Evolutionary conservation across 2,888 invertebrate species (phyloP), one percentile per base, ranked within the genome.

Genomic region (Steinernema scapterisci): DNA sequence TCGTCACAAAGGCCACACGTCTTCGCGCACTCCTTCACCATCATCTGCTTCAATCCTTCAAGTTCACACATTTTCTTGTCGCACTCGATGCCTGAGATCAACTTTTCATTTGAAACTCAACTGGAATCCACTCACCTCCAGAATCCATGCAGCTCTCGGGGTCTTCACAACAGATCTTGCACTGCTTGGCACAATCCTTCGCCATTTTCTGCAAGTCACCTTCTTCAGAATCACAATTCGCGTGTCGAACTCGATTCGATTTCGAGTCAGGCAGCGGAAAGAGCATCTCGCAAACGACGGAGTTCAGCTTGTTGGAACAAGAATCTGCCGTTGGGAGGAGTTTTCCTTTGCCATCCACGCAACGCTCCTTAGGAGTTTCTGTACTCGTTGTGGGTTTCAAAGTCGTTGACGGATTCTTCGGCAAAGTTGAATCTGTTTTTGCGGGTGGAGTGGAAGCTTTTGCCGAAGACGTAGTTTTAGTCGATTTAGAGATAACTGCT

Each of bases 121-220:
- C 21, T 52, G 19, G 3, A 5, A 19, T 19, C 19, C 52, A 21
- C 31, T 25, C 19, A 63, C 63, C 19, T 27, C 63, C 38, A 31
- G 63, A 31, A 25, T 63, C 63, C 31, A 13, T 31, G 63, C 63
- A 63, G 3, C 27, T 31, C n/a, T 63, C 63, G 16, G 63, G 63
- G 19, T 63, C 63, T 63, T 63, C 63, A 13, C 63, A 63, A 13
- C 63, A 63, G 38, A 63, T 63, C 5, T 23, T 27, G 31, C 63
- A 63, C 19, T 23, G 23, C 16, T 63, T 63, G 5, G 31, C 31
- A 16, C 63, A 63, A 11, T 38, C 27, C 63, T 11, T 31, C 31
- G 63, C 1, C 16, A 63, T 16, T 21, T 25, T 16, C 31, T 9
- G 27, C 16, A 38, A 25, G 13, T 16, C 27, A 11, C 16, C 2